Evolutionary conservation across 2,113 vertebrate genomes (phyloP), one percentile per base, ranked within the genome.

Genomic region (Microtus oregoni): DNA sequence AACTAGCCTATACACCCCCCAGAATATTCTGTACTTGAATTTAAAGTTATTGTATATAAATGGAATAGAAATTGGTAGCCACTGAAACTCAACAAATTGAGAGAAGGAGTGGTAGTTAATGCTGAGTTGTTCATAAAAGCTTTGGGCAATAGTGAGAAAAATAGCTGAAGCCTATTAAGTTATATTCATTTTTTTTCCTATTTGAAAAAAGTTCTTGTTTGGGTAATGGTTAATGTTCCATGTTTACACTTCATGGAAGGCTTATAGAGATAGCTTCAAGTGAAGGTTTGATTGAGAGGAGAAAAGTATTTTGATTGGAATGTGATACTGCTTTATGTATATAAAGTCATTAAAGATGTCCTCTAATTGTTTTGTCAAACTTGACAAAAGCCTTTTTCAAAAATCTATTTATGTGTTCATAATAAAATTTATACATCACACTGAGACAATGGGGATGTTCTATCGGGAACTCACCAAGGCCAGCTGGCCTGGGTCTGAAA

Each of bases 101-200:
- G 52, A 55, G 35, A 65, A 38, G 35, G 38, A 92, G 63, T 86
- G 22, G 24, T 73, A 63, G 78, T 52, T 61, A 78, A 8, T 58
- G 32, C 11, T 61, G 50, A 88, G 52, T n/a, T 73, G 30, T 79
- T 58, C 58, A 55, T 38, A 63, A 86, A 78, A 88, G 26, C 55
- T 91, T 86, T 93, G 91, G 35, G 26, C 82, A 86, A 63, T 83
- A 52, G 38, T 97, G 81, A 92, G 93, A 63, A 35, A 94, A 30
- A 38, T 81, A 41, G 28, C 38, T 72, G 9, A 52, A 83, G 22
- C 17, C 28, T 58, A 5, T 72, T 67, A 67, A 65, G 28, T 75
- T 85, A 24, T 77, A 35, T 47, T 47, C 3, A 63, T 32, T 87
- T 94, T 94, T 76, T 76, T 96, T 96, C 1, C 76, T 1, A 4